These are phyloP conservation scores for Cryptosula pallasiana DNA, from an alignment of 2,888 invertebrate genomes.

Conservation along the genomic window DNA sequence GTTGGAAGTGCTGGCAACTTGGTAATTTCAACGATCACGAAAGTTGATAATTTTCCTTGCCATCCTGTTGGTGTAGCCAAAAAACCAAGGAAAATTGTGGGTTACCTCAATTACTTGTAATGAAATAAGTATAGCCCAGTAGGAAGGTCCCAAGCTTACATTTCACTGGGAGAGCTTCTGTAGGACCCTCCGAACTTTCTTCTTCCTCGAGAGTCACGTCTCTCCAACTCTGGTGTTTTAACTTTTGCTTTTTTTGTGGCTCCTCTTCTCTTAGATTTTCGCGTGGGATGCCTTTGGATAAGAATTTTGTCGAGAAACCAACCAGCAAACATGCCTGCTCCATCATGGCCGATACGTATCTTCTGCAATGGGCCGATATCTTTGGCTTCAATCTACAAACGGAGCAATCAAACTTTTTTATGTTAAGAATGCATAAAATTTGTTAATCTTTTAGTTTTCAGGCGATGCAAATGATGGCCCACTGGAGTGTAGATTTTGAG, in stretches of 20 bases:
- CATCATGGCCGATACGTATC: conserved; percentile 51
- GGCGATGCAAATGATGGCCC: too few species aligned
- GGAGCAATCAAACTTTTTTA: background rate
- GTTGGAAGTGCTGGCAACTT: too few species aligned
- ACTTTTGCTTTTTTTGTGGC: conserved; percentile 19
- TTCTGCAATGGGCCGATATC: conserved; percentile 50
- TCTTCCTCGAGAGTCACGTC: background rate
- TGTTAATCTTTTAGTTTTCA: too few species aligned
- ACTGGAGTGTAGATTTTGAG: too few species aligned
- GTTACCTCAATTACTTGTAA: too few species aligned
- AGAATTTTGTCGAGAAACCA: conserved; percentile 52
- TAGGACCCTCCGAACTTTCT: background rate
- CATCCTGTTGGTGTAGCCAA: too few species aligned
- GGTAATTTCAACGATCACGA: too few species aligned
- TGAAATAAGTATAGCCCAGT: too few species aligned
- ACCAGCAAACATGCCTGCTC: conserved; percentile 42
- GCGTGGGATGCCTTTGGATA: conserved; percentile 40
- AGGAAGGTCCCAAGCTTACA: too few species aligned
- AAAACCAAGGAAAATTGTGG: too few species aligned
- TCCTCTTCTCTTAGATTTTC: conserved; percentile 34
- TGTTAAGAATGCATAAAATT: too few species aligned
- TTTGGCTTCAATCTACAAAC: conserved; percentile 46
- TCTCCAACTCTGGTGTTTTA: background rate
- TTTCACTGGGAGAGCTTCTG: background rate
- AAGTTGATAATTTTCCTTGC: too few species aligned